Base-by-base conservation (phyloP, 2,888 invertebrate genomes). In the Trypoxylon attenuatum region DNA sequence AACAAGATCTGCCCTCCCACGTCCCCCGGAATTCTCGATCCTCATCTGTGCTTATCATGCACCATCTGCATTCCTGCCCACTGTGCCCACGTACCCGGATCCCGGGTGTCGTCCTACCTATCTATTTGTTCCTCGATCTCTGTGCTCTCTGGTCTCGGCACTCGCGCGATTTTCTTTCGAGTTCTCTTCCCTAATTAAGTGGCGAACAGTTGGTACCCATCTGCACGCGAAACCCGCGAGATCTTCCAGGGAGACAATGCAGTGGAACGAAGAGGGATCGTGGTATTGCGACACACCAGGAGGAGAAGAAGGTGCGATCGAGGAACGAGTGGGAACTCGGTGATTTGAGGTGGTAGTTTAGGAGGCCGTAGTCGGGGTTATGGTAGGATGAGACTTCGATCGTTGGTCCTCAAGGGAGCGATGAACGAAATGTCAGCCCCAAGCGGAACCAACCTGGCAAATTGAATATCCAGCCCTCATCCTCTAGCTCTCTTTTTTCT, bases 341-440 rank as follows among this genome's bases (percentile, higher is more conserved):
- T 15, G 39, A 8, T 42, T 57, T 52, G 56, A 41, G 54, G 50
- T 49, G 61, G 54, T 41, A 55, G 69, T 68, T 72, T 65, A 65
- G 60, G 68, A 65, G 62, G 62, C 59, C 55, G 62, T 68, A 46
- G 57, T 22, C 59, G 47, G 58, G 62, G 49, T 57, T 66, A 51
- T 42, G 69, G 57, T 41, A 69, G 61, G 55, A 65, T 41, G 69
- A 61, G 33, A 27, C 66, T 74, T 71, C 76, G 76, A 73, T 71
- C 62, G 71, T 4, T 18, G 52, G 55, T 51, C 67, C 80, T 76
- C 80, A 50, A 50, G 82, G 82, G 84, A 76, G 68, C 79, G 69
- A 82, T 81, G 78, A 77, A 74, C 79, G 73, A 84, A 84, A 84
- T 84, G 84, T 84, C 84, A 84, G 65, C 68, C 75, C 77, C 69